Evolutionary conservation across 2,113 vertebrate species (phyloP).

Genomic region (Tychaedon coryphoeus): DNA sequence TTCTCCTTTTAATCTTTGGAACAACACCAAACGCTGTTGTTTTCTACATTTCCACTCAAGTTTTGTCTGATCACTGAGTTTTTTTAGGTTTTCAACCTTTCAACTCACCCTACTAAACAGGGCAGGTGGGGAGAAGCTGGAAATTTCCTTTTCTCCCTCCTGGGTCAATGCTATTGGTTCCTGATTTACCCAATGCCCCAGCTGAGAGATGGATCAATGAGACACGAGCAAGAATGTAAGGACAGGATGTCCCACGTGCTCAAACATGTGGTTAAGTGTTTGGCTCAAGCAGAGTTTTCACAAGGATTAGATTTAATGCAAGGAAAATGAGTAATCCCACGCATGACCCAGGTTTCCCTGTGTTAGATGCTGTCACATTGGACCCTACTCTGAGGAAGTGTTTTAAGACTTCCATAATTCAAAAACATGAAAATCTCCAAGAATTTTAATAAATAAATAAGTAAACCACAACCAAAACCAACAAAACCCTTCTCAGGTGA

Average conservation of each 20-base stretch:
- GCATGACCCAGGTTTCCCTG: background rate
- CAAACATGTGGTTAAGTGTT: background rate
- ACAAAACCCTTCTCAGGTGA: background rate
- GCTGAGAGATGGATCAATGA: background rate
- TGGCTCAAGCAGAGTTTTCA: background rate
- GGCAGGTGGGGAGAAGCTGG: background rate
- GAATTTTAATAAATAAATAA: background rate
- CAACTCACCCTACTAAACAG: background rate
- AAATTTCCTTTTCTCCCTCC: background rate
- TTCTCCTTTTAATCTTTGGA: background rate
- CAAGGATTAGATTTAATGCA: background rate
- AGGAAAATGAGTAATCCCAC: background rate
- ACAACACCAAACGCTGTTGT: fast-evolving
- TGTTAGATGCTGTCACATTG: background rate
- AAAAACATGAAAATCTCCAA: background rate
- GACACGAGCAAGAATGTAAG: background rate
- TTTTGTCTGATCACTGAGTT: background rate
- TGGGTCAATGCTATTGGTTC: background rate
- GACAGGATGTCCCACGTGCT: background rate
- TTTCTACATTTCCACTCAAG: background rate
- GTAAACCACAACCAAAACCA: background rate
- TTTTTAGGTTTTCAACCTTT: background rate
- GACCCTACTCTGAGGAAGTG: background rate
- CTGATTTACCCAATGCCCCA: background rate
- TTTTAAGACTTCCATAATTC: background rate